Base-by-base conservation (phyloP, 2,113 vertebrate species). In the Hiodon alosoides region DNA sequence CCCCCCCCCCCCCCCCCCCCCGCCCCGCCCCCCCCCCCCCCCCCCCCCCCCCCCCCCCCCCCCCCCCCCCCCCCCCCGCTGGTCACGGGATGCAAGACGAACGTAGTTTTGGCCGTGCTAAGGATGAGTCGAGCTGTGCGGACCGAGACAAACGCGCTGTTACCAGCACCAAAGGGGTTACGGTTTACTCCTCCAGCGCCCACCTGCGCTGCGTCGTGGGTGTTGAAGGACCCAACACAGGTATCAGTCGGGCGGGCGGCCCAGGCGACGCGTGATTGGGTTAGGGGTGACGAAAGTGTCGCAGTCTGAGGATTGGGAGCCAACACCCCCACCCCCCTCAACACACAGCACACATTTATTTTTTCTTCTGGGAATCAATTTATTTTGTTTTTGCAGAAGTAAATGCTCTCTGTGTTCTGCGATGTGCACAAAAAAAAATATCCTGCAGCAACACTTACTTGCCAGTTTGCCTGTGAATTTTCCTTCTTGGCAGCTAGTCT, bases 391-490 rank as follows among this genome's bases (percentile, higher is more conserved):
- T 67, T 53, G 31, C 14, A 46, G 81, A 74, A 85, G 31, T 31
- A 31, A 31, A 31, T 31, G 31, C 31, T 31, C 31, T 31, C 31
- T 31, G 31, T 31, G 31, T 31, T 31, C 77, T 76, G 77, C 69
- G 80, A 82, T 78, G 71, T 78, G 66, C 76, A 70, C 80, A 76
- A 65, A 79, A 80, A 81, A 85, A 87, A 88, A 88, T 87, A 88
- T 84, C 83, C 81, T 81, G 58, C 82, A 81, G 85, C 82, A 90
- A 82, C 85, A 83, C 81, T 83, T 84, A 81, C 80, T 79, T 71
- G 59, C 68, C 68, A 65, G 48, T 76, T 75, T 75, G 78, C 81
- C 81, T 79, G 74, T 87, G 82, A 90, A 87, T 82, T 86, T 82
- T 79, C 82, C 76, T 74, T 77, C 75, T 77, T 78, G 80, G 88